Evolutionary conservation across 2,797 vertebrate genomes (phyloP).

Genomic region (Erpetoichthys calabaricus): DNA sequence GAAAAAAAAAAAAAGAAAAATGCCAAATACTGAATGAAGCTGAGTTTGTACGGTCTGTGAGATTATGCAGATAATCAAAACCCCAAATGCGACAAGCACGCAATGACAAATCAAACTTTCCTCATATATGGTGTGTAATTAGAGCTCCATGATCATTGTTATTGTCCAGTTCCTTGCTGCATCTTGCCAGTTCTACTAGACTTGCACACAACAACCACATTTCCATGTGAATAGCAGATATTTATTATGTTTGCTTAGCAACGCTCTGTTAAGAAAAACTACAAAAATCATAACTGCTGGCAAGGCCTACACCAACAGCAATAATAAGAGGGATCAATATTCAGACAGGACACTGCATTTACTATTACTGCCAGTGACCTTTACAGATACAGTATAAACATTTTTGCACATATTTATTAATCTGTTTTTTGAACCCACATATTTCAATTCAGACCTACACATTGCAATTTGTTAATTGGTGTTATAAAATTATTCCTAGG

Average conservation of each 20-base stretch:
- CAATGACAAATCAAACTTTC: constrained; percentile 14
- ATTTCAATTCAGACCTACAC: too few relatives aligned
- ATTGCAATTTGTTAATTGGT: too few relatives aligned
- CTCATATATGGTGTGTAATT: constrained; percentile 4
- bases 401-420: too few relatives aligned
- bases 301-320: too few relatives aligned
- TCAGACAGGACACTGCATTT: too few relatives aligned
- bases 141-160: constrained; percentile 4
- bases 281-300: too few relatives aligned
- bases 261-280: too few relatives aligned
- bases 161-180: constrained; percentile 7
- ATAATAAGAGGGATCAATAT: too few relatives aligned
- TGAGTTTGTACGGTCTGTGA: constrained; percentile 12
- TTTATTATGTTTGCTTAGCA: background rate
- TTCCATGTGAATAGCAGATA: constrained; percentile 9
- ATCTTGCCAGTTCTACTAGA: constrained; percentile 2
- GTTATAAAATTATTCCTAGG: too few relatives aligned
- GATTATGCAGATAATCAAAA: constrained; percentile 12
- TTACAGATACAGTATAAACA: too few relatives aligned
- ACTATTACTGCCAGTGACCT: too few relatives aligned
- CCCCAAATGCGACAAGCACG: constrained; percentile 21
- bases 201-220: constrained; percentile 1
- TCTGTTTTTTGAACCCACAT: too few relatives aligned
- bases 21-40: constrained; percentile 12
- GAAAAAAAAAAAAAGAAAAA: constrained; percentile 23